Base-by-base conservation (phyloP, 2,797 vertebrate genomes). In the Epinephelus awoara region DNA sequence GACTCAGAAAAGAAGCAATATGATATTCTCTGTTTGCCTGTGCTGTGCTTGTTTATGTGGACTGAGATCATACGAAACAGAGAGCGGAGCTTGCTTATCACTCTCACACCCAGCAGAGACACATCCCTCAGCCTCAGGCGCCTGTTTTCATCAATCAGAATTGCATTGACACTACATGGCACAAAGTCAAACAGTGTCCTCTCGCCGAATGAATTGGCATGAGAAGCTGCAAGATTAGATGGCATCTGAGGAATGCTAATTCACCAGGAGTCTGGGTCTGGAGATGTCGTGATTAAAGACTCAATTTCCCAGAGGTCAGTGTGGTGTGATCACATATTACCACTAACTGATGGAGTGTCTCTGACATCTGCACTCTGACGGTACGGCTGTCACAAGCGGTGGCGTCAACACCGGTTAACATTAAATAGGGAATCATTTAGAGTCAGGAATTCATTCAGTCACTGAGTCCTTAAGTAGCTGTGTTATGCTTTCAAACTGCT, bases 231-330 rank as follows among this genome's bases (percentile, higher is more conserved):
- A 27, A 85, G 85, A 93, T 89, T 72, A 92, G 84, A 88, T 85
- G 7, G 68, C 88, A 59, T 89, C 85, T 47, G 71, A 83, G 81
- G 92, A 92, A 94, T 94, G 86, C 91, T 92, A 92, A 92, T 92
- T 86, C 12, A 74, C 70, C 80, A 1, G 58, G 52, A 84, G 89
- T 34, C 79, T 29, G 74, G 57, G 67, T 64, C 79, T 61, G 75
- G 64, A 90, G 89, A 89, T 88, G 85, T 82, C 6, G 67, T 91
- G 91, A 92, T 94, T 92, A 93, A 92, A 90, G 91, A 90, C 89
- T 92, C 91, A 80, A 90, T 92, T 93, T 91, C 94, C 89, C 89
- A 88, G 89, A 93, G 93, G 92, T 92, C 91, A 92, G 73, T 21
- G 82, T 57, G 86, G 85, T 67, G 86, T 79, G 86, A 91, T 91